Conservation (phyloP, 23 tunicate species). For the Ciona savignyi region DNA sequence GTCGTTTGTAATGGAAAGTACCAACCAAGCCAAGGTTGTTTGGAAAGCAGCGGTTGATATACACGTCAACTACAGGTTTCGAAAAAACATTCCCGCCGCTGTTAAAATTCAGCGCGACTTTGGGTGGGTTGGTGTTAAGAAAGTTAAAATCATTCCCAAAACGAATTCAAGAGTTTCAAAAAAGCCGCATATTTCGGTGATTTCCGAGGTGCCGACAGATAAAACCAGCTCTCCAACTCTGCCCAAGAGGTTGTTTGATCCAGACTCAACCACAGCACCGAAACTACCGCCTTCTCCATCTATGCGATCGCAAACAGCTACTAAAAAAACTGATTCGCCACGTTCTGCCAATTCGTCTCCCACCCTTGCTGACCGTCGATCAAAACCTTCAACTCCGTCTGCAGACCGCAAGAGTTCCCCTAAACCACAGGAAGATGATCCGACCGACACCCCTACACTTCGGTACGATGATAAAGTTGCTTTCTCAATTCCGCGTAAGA, state of each 20-base stretch:
- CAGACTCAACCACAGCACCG: not conserved
- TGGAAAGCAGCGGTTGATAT: conserved; percentile 57
- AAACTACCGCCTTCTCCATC: not conserved
- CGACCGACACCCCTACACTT: conserved; percentile 14
- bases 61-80: conserved; percentile 40
- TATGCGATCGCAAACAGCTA: not conserved
- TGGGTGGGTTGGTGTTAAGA: not conserved
- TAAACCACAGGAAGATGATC: not conserved
- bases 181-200: not conserved
- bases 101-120: not conserved
- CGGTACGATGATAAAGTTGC: conserved; percentile 24
- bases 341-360: conserved; percentile 7
- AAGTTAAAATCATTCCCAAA: not conserved
- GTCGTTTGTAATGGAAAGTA: conserved; percentile 21
- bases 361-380: not conserved
- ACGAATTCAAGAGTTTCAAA: not conserved
- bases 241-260: not conserved
- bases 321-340: conserved; percentile 9
- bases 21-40: conserved; percentile 47
- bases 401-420: not conserved
- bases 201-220: not conserved
- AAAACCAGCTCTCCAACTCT: not conserved
- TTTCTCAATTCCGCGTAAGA: conserved; percentile 22
- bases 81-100: not conserved
- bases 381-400: not conserved